Evolutionary conservation across 2,797 vertebrate species (phyloP), one percentile per base, ranked within the genome.

Genomic region (Pteropus rufus): DNA sequence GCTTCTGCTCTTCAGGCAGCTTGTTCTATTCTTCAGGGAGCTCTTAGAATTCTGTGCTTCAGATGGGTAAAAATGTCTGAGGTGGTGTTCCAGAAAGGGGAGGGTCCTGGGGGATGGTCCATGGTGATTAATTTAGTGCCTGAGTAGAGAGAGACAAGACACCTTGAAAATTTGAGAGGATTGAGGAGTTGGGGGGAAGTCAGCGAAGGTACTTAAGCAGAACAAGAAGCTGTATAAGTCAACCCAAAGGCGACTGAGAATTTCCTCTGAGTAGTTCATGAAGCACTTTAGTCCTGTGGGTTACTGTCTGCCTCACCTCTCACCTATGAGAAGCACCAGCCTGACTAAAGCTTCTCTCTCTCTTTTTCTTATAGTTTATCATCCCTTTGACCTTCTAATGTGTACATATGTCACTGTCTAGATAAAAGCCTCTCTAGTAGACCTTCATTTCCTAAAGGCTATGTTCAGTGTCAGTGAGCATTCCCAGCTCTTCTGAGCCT

Each of bases 191-290:
- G 11, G 4, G 46, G 34, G 31, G 41, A 56, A 56, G n/a, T 92
- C 81, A 70, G 12, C 16, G 36, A 77, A 46, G 7, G 31, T 54
- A 26, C 4, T 60, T 46, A 60, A 62, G 46, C 39, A 52, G 72
- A 91, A 41, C 23, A 52, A 88, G 65, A 65, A 39, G 44, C 14
- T 65, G 34, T 80, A 34, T 31, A 46, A 76, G 52, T 90, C 87
- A 93, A 54, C 5, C 0, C 31, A 67, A n/a, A 60, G 75, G 31
- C 54, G 46, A 70, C 65, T 26, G 39, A 41, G 11, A 54, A 65
- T 70, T 92, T 91, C 26, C 60, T 58, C 12, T 23, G 36, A 80
- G 24, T 49, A 2, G 3, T 5, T 91, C 29, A 19, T 7, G 65
- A 67, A 44, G 7, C 8, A 0, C 5, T 41, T 36, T 23, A 21